Conservation (phyloP, 2,113 vertebrate species). For the Myanophis thanlyinensis region DNA sequence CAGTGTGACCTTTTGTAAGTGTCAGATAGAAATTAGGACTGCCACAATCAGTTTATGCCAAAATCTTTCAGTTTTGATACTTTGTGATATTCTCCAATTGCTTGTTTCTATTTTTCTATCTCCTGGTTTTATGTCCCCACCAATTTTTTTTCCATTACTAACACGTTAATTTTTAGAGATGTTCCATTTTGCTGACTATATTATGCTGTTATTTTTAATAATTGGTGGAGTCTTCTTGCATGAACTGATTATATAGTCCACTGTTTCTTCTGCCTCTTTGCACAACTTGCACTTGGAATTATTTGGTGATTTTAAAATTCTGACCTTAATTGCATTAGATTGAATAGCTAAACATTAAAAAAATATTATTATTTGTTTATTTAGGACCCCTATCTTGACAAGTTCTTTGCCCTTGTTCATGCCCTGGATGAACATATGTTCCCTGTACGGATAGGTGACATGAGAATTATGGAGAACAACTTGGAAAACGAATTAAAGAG, state of each 20-base stretch:
- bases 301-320: not conserved
- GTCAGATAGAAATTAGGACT: not conserved
- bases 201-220: not conserved
- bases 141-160: not conserved
- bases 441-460: conserved; percentile 95
- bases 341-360: not conserved
- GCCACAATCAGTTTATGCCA: not conserved
- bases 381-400: conserved; percentile 96
- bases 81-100: not conserved
- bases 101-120: not conserved
- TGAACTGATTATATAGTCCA: not conserved
- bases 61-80: not conserved
- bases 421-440: conserved; percentile 99
- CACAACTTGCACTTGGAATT: not conserved
- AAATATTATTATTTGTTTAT: conserved; percentile 18
- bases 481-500: conserved; percentile 94
- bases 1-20: not conserved
- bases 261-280: not conserved
- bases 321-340: not conserved
- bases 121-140: not conserved
- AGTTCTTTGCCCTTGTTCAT: conserved; percentile 97
- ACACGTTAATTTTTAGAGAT: not conserved
- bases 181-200: not conserved
- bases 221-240: not conserved
- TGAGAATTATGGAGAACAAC: conserved; percentile 98